phyloP scores from a whole-genome alignment of 2,113 vertebrate species.

The Scolopax mira region DNA sequence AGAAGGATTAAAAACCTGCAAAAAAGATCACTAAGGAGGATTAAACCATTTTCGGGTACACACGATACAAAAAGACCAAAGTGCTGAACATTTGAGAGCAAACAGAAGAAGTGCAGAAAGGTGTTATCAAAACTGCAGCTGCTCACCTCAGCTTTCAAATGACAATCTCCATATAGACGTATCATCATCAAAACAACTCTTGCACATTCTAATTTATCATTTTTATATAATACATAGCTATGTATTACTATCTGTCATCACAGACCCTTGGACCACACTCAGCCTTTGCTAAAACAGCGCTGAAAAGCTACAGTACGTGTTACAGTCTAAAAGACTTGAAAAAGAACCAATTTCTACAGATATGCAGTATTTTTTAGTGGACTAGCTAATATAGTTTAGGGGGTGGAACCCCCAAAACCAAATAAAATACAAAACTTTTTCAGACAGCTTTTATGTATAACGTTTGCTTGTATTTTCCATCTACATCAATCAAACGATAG shows the following conservation, averaged over 20 bases:
- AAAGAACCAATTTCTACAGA: background rate
- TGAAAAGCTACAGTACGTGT: rapidly evolving
- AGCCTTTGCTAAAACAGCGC: background rate
- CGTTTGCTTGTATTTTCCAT: background rate
- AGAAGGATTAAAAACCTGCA: background rate
- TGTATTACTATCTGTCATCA: background rate
- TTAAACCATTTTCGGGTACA: background rate
- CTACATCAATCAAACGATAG: background rate
- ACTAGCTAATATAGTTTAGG: background rate
- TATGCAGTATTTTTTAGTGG: background rate
- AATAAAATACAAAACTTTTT: background rate
- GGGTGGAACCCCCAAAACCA: background rate
- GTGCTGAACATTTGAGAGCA: background rate
- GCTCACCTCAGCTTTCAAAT: background rate
- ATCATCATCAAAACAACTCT: background rate
- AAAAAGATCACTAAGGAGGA: background rate
- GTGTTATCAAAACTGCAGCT: background rate
- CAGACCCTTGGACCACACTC: background rate
- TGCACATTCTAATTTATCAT: background rate
- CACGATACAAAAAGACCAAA: background rate
- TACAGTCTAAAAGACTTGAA: background rate
- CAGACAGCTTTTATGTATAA: background rate
- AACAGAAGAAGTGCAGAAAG: background rate
- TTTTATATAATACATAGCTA: background rate
- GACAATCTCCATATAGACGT: background rate